Evolutionary conservation across 2,113 vertebrate genomes (phyloP).

Genomic region (Thomomys bottae): DNA sequence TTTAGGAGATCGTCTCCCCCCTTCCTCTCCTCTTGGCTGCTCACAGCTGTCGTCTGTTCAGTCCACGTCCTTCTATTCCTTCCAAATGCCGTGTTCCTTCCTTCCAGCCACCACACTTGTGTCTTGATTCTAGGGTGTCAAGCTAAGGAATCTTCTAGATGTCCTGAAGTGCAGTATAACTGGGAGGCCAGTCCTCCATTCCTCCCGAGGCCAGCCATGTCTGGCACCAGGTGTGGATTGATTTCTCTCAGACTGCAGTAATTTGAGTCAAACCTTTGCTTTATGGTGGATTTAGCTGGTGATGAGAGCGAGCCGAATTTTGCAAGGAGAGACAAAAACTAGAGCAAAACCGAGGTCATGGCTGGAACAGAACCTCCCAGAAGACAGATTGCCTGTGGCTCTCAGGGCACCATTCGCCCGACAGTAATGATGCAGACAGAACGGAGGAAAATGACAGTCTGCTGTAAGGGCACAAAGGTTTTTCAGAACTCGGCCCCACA

Average conservation of each 20-base stretch:
- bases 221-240: neutral
- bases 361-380: constrained; percentile 36
- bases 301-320: constrained; percentile 38
- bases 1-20: neutral
- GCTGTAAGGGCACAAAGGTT: constrained; percentile 37
- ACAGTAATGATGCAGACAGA: neutral
- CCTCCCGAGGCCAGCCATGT: neutral
- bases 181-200: neutral
- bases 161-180: neutral
- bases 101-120: neutral
- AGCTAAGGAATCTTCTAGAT: constrained; percentile 12
- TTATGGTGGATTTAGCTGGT: constrained; percentile 58
- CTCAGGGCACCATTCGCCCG: neutral
- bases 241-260: neutral
- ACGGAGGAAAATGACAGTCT: constrained; percentile 51
- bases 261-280: constrained; percentile 32
- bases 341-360: constrained; percentile 24
- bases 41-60: no score
- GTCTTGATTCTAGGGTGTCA: neutral
- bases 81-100: constrained; percentile 2
- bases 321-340: neutral
- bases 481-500: constrained; percentile 59
- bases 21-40: neutral
- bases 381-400: constrained; percentile 54
- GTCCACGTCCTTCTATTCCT: neutral